Evolutionary conservation across 37 sponge, comb jelly and placozoan genomes (phyloP), one percentile per base, ranked within the genome.

Genomic region (Hexactinellida sp.): DNA sequence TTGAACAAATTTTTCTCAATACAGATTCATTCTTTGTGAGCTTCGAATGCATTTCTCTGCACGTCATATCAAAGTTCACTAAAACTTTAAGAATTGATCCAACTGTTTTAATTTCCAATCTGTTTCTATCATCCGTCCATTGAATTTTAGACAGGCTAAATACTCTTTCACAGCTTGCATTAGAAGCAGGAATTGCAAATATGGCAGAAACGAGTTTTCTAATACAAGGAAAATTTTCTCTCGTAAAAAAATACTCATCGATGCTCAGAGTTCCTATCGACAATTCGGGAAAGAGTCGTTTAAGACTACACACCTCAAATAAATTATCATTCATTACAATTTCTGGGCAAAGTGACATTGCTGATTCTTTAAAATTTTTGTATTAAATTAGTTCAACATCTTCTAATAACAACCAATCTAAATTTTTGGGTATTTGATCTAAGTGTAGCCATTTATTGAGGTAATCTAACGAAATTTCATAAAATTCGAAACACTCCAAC

Each of bases 381-480:
- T 63, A 63, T 32, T 63, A 3, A n/a, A 63, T 63, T 63, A 63
- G 13, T 28, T 63, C 30, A 63, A n/a, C 32, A 63, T 63, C 34
- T 63, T 63, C 76, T 63, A 63, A 32, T 63, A 63, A 63, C 34
- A 63, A 63, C 76, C 76, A 63, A 63, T 63, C 76, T 63, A 63
- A 63, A 63, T 63, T 63, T 28, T 28, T 7, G 25, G 76, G 76
- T n/a, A 63, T 21, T 63, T 28, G 25, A n/a, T 63, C 76, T 7
- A 63, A 23, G 34, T 63, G 76, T 63, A 63, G 76, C 76, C 76
- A 63, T 28, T 63, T 63, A 63, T 63, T 28, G 21, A 63, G 76
- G 34, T 63, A 63, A 32, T 63, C 76, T 63, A 63, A 25, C 5
- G 76, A 63, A 25, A 63, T 63, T 63, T 63, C 5, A 63, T 63